Conservation (phyloP, 2,888 invertebrate genomes). For the Chrysolina americana region DNA sequence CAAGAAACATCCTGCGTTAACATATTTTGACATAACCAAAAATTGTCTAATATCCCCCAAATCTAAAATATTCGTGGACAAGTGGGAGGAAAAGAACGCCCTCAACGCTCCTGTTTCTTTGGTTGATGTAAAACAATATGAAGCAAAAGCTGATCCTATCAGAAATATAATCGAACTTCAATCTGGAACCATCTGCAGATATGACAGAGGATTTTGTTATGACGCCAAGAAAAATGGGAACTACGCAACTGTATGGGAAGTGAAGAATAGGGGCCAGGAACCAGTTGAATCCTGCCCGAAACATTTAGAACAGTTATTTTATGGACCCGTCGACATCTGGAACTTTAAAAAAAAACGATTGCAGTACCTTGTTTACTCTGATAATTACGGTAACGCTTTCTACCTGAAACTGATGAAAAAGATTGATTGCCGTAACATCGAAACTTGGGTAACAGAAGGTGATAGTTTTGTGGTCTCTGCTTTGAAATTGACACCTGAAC, state of each 20-base stretch:
- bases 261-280: background rate
- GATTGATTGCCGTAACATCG: background rate
- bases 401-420: background rate
- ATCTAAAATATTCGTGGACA: background rate
- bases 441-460: background rate
- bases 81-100: background rate
- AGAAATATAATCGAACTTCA: constrained; percentile 3
- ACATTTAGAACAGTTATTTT: background rate
- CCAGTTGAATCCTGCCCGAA: background rate
- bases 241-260: background rate
- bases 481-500: background rate
- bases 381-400: background rate
- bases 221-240: background rate
- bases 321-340: constrained; percentile 11
- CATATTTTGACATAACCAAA: constrained; percentile 1
- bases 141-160: background rate
- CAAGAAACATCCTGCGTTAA: background rate
- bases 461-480: background rate
- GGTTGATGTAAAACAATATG: background rate
- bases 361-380: background rate
- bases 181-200: constrained; percentile 15
- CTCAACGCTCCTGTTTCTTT: background rate
- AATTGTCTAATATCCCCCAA: background rate
- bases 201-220: constrained; percentile 19
- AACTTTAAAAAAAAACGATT: background rate